Percentiles rank a stretch among this genome's conserved stretches.
Evolutionary conservation across 2,113 vertebrate species (phyloP).

Genomic region (Bubo bubo): DNA sequence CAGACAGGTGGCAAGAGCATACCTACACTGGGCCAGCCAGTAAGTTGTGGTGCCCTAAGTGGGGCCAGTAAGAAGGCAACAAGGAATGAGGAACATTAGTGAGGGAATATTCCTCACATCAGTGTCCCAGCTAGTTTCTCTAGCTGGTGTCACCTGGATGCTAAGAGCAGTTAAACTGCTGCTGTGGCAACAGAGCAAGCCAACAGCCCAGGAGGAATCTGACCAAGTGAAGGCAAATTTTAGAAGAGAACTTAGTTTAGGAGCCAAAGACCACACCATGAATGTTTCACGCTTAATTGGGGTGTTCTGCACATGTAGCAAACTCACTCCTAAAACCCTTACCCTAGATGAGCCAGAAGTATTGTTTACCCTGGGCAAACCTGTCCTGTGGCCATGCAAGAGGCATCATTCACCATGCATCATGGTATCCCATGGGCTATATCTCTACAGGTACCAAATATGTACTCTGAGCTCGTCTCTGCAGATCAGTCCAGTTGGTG

Average conservation of each 20-base stretch:
- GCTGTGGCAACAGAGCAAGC: background rate
- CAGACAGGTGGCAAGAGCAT: background rate
- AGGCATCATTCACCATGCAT: background rate
- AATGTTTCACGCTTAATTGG: background rate
- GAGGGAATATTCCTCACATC: background rate
- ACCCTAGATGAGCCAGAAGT: background rate
- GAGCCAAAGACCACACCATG: background rate
- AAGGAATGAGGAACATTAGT: background rate
- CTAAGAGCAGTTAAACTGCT: background rate
- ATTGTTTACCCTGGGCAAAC: background rate
- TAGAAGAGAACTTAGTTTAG: background rate
- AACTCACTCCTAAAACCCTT: background rate
- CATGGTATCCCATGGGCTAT: background rate
- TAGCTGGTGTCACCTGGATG: background rate
- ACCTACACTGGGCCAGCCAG: background rate
- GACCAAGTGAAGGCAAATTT: background rate
- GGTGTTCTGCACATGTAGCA: background rate
- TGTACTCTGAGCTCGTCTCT: background rate
- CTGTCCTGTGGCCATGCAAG: fast-evolving
- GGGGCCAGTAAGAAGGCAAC: background rate
- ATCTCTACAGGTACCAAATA: background rate
- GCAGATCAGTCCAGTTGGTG: background rate
- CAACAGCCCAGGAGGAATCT: background rate
- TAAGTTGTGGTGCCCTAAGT: background rate
- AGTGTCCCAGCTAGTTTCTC: background rate